A percentile compares a stretch with the other conserved stretches of the same genome.
phyloP scores from a whole-genome alignment of 2,113 vertebrate species.

The Urocitellus parryii region DNA sequence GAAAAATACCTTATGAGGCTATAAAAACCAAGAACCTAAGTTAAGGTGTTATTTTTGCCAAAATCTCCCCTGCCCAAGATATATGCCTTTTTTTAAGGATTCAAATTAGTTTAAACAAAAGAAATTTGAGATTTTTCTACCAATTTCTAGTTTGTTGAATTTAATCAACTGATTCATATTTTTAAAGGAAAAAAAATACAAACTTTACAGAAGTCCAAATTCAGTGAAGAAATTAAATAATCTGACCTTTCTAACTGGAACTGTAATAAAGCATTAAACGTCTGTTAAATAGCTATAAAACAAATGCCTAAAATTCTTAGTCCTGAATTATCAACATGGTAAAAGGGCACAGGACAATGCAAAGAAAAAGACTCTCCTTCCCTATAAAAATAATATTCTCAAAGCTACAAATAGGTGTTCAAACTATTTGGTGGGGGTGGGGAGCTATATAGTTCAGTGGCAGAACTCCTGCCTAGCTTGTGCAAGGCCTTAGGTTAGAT shows the following conservation, averaged over 20 bases:
- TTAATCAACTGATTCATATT: slow-evolving; percentile 8
- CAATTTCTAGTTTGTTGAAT: slow-evolving; percentile 13
- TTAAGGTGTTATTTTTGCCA: slow-evolving; percentile 13
- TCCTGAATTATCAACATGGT: slow-evolving; percentile 38
- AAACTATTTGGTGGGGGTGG: not conserved
- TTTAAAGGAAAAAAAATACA: slow-evolving; percentile 45
- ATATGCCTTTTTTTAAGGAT: not conserved
- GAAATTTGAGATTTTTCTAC: slow-evolving; percentile 61
- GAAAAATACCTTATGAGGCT: not conserved
- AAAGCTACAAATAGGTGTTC: not conserved
- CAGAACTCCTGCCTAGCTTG: not conserved
- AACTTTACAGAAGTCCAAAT: slow-evolving; percentile 35
- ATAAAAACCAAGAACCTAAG: slow-evolving; percentile 9
- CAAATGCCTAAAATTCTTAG: not conserved
- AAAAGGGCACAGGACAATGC: not conserved
- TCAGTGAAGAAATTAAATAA: slow-evolving; percentile 5
- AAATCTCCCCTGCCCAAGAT: not conserved
- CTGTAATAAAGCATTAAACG: slow-evolving; percentile 38
- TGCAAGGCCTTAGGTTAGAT: not conserved
- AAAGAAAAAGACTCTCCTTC: slow-evolving; percentile 37
- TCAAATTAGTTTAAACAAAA: slow-evolving; percentile 40
- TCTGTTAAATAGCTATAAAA: slow-evolving; percentile 31
- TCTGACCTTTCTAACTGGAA: not conserved
- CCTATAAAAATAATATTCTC: slow-evolving; percentile 31
- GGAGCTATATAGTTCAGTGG: not conserved